Conservation (phyloP, 2,888 invertebrate species). For the Baronia brevicornis region DNA sequence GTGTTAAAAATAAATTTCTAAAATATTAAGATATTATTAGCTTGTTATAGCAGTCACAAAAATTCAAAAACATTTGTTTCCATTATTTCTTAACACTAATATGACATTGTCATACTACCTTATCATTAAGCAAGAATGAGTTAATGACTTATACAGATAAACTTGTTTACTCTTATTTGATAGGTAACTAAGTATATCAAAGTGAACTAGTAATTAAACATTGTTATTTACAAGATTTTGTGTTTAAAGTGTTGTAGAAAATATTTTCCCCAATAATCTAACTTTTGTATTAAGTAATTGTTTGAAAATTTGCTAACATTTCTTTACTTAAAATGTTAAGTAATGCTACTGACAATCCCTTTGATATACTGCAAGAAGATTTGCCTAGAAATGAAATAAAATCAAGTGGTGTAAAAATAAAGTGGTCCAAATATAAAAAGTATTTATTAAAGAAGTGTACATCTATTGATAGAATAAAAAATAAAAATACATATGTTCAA, state of each 20-base stretch:
- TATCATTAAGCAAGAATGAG: conserved; percentile 33
- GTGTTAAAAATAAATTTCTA: too few relatives aligned
- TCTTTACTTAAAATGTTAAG: conserved; percentile 16
- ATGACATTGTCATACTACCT: conserved; percentile 10
- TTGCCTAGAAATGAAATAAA: conserved; percentile 21
- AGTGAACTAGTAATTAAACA: too few relatives aligned
- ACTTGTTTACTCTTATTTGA: conserved; percentile 38
- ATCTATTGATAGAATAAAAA: conserved; percentile 36
- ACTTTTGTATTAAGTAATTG: too few relatives aligned
- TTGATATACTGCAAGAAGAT: conserved; percentile 26
- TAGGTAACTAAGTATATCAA: conserved; percentile 25
- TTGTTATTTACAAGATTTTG: too few relatives aligned
- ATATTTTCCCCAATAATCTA: too few relatives aligned
- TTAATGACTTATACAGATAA: conserved; percentile 56
- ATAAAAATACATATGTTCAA: conserved; percentile 33
- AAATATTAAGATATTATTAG: too few relatives aligned
- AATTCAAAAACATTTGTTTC: too few relatives aligned
- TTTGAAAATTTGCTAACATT: background rate
- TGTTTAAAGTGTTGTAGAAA: too few relatives aligned
- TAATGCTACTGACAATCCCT: conserved; percentile 17
- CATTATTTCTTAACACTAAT: conserved; percentile 3
- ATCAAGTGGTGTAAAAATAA: conserved; percentile 21
- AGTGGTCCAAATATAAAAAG: conserved; percentile 46
- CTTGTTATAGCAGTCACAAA: conserved; percentile 19
- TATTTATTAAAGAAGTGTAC: conserved; percentile 38